phyloP scores from a whole-genome alignment of 2,113 vertebrate genomes.

The Notarius lentiginosus region DNA sequence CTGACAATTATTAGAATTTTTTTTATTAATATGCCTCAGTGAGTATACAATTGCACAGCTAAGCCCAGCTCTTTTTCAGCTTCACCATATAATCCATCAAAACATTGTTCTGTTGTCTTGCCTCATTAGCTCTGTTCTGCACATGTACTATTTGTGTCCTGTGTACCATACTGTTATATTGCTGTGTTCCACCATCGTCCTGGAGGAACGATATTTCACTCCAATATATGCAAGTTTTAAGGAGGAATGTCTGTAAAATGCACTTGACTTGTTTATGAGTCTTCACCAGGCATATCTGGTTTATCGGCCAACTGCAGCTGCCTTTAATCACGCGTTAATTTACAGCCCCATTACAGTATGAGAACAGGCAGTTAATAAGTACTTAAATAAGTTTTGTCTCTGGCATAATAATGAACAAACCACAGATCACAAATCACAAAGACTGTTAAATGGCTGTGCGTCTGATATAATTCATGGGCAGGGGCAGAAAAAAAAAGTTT shows the following conservation, averaged over 20 bases:
- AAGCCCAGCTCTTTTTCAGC: background rate
- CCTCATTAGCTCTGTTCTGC: background rate
- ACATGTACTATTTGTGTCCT: background rate
- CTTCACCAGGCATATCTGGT: background rate
- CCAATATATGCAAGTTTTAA: background rate
- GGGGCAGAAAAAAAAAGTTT: background rate
- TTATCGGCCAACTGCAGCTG: background rate
- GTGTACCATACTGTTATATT: background rate
- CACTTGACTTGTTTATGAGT: constrained; percentile 1
- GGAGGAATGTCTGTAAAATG: background rate
- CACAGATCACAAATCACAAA: background rate
- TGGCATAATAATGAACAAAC: background rate
- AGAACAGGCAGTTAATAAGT: background rate
- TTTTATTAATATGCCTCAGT: background rate
- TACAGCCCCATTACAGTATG: background rate
- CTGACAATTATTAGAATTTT: background rate
- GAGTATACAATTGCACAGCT: background rate
- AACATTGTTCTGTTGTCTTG: background rate
- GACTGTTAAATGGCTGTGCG: background rate
- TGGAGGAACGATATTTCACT: background rate
- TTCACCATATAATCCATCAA: background rate
- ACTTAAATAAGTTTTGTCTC: constrained; percentile 8
- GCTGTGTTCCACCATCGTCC: background rate
- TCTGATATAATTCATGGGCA: no score
- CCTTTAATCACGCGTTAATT: constrained; percentile 1